Conservation (phyloP, 2,797 vertebrate genomes). For the Nothura maculosa region DNA sequence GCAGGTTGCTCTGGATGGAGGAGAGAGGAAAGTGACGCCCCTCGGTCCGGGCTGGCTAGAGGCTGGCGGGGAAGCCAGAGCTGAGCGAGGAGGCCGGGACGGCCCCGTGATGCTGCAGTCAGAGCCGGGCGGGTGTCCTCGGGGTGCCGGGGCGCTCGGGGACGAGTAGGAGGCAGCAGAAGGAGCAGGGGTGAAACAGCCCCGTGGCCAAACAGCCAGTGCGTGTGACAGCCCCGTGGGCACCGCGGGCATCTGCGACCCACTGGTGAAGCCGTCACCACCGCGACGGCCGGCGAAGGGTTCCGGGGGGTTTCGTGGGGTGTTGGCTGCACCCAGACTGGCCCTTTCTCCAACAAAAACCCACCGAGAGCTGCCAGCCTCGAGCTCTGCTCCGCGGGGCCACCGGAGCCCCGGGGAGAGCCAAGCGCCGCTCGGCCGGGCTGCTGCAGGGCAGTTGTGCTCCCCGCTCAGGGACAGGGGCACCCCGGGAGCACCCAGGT, state of each 20-base stretch:
- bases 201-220: not conserved
- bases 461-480: too few species aligned
- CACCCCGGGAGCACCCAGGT: too few species aligned
- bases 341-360: accelerated
- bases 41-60: not conserved
- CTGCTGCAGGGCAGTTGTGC: too few species aligned
- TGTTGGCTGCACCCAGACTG: not conserved
- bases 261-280: accelerated
- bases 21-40: not conserved
- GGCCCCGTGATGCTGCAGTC: too few species aligned
- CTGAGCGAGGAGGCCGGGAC: too few species aligned
- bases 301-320: not conserved
- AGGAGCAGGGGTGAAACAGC: not conserved
- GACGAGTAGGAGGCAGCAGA: too few species aligned
- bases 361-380: not conserved
- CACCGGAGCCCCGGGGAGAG: not conserved
- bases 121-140: too few species aligned
- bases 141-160: too few species aligned
- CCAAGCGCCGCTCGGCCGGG: too few species aligned
- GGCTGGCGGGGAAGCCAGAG: too few species aligned
- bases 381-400: not conserved
- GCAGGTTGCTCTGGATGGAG: not conserved
- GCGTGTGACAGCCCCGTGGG: accelerated
- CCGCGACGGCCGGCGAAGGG: accelerated
- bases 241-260: not conserved